Conservation (phyloP, 2,888 invertebrate species). For the Mechanitis mazaeus region DNA sequence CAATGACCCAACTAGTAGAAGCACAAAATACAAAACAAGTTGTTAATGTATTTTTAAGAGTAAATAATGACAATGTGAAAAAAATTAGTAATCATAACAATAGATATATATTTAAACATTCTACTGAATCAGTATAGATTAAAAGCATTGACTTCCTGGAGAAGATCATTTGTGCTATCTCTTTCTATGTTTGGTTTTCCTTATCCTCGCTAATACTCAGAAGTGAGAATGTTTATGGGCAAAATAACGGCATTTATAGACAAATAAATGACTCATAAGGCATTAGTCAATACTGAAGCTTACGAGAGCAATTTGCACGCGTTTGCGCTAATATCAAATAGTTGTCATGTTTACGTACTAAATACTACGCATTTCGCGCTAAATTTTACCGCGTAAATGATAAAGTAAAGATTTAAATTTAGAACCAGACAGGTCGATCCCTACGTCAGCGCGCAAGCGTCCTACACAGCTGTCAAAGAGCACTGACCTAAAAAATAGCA, state of each 20-base stretch:
- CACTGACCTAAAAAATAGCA: slow-evolving; percentile 72
- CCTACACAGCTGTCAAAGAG: slow-evolving; percentile 62
- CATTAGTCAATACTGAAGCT: too few relatives aligned
- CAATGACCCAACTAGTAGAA: neutral
- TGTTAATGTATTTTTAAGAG: too few relatives aligned
- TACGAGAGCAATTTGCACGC: too few relatives aligned
- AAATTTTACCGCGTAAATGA: slow-evolving; percentile 34
- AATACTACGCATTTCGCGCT: slow-evolving; percentile 11
- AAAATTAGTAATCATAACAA: too few relatives aligned
- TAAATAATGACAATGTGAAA: too few relatives aligned
- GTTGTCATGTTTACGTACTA: slow-evolving; percentile 10
- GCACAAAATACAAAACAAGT: too few relatives aligned
- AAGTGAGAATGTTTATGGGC: neutral
- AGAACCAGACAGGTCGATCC: slow-evolving; percentile 65
- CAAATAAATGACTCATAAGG: slow-evolving; percentile 17
- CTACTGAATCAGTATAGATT: neutral
- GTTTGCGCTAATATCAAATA: neutral
- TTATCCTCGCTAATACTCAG: neutral
- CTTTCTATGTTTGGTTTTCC: neutral
- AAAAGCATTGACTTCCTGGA: neutral
- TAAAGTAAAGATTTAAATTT: slow-evolving; percentile 52
- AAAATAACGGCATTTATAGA: slow-evolving; percentile 14
- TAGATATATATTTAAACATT: too few relatives aligned
- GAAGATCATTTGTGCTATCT: neutral
- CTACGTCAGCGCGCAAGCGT: slow-evolving; percentile 69